These are phyloP conservation scores for Osmerus eperlanus DNA, from an alignment of 2,113 vertebrate genomes.

Conservation along the genomic window DNA sequence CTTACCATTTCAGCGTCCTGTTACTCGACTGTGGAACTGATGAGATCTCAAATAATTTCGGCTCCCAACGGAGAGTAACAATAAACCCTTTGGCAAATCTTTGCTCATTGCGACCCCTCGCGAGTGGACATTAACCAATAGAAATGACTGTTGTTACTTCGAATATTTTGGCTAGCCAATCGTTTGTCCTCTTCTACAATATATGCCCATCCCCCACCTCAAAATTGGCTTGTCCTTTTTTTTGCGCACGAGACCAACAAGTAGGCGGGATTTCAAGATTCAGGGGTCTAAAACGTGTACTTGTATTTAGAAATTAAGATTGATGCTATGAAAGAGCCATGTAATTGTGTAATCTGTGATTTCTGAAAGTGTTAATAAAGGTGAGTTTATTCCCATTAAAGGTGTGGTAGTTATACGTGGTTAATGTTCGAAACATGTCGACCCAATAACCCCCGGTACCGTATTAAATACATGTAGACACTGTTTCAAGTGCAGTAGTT, in stretches of 20 bases:
- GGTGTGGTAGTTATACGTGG: too few relatives aligned
- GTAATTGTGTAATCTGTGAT: too few relatives aligned
- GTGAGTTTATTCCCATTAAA: too few relatives aligned
- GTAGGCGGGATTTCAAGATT: conserved; percentile 59
- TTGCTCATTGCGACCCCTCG: conserved; percentile 56
- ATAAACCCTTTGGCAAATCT: conserved; percentile 71
- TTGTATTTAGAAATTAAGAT: background rate
- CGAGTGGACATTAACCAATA: conserved; percentile 61
- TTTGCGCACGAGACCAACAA: conserved; percentile 70
- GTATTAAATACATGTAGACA: background rate
- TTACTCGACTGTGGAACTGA: conserved; percentile 57
- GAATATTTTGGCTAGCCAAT: conserved; percentile 65
- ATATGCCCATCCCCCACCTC: conserved; percentile 68
- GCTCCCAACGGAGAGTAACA: conserved; percentile 74
- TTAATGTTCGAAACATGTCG: too few relatives aligned
- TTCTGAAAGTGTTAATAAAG: too few relatives aligned
- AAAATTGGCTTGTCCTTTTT: conserved; percentile 28
- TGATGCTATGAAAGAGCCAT: background rate
- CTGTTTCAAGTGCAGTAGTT: background rate
- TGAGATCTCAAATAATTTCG: conserved; percentile 61
- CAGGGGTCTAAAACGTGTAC: conserved; percentile 27
- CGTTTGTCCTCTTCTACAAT: conserved; percentile 24
- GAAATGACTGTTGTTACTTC: conserved; percentile 58
- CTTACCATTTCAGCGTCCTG: conserved; percentile 67
- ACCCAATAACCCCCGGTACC: too few relatives aligned